Base-by-base conservation (phyloP, 92 coral and sea anemone species). In the Porites rus region DNA sequence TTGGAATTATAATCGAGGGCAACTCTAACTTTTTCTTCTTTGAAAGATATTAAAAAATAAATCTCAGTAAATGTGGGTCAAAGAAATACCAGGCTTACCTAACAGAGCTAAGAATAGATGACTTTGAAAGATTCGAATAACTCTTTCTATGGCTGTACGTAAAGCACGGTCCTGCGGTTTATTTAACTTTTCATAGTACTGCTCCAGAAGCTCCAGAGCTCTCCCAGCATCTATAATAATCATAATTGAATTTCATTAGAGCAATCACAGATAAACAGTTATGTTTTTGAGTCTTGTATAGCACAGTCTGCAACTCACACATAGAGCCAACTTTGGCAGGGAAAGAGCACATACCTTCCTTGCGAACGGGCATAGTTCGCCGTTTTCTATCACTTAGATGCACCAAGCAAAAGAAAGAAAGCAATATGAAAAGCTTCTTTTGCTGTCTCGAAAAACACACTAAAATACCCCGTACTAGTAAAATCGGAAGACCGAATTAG, bases 141-240 rank as follows among this genome's bases (percentile, higher is more conserved):
- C 99, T 88, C 99, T 95, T 72, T 97, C 99, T 64, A 97, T 97
- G 50, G 99, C 99, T 10, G 95, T 89, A 38, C 99, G 93, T 10
- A 97, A 87, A 16, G 99, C 99, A 56, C 94, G 89, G 81, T 97
- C 99, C 51, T 97, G 99, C 0, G 99, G 99, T 84, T 97, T 97
- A 58, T 93, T 95, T 69, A 97, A 92, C 94, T 92, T 92, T 71
- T 96, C 97, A 53, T 94, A 98, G 87, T 97, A 97, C 22, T 94
- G 79, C 75, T 97, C 99, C 79, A 97, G 90, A 54, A 97, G 93
- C 82, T 95, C 92, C 19, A 97, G 88, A 11, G 99, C 99, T 80
- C 90, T 95, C 75, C 91, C 87, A 20, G 99, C 98, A 84, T 97
- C 99, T 95, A 72, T 8, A 54, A 74, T 13, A 80, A 89, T 67